Percentiles rank a stretch among this genome's conserved stretches.
phyloP scores from a whole-genome alignment of 2,113 vertebrate species.

The Cynopterus brachyotis region DNA sequence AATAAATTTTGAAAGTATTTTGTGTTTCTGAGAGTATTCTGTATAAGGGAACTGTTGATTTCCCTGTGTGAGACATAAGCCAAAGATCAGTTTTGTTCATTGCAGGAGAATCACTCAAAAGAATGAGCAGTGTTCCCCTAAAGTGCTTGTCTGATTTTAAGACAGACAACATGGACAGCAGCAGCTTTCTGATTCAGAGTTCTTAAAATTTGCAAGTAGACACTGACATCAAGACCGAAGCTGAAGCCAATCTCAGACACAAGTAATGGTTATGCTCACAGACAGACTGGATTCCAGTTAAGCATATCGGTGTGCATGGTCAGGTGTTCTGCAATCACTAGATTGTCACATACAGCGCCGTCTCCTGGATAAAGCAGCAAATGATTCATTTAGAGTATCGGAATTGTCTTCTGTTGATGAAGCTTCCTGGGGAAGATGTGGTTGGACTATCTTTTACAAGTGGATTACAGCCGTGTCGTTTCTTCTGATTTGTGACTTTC shows the following conservation, averaged over 20 bases:
- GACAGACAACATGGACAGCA: background rate
- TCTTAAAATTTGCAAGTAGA: background rate
- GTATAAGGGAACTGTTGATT: background rate
- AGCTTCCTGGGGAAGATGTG: background rate
- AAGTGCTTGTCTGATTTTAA: background rate
- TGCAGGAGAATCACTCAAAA: background rate
- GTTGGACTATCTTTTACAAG: background rate
- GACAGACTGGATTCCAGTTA: too few relatives aligned
- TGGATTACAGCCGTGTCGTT: too few relatives aligned
- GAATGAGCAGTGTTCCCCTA: fast-evolving
- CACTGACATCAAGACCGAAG: background rate
- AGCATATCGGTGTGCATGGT: fast-evolving
- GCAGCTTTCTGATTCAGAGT: background rate
- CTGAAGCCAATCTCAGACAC: background rate
- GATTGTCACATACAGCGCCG: fast-evolving
- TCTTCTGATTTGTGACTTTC: background rate
- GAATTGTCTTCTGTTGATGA: background rate
- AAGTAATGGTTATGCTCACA: fast-evolving
- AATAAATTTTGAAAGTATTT: background rate
- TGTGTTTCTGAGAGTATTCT: background rate
- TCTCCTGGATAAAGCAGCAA: background rate
- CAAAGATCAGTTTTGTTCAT: background rate
- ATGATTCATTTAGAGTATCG: background rate
- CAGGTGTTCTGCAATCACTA: fast-evolving
- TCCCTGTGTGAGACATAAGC: fast-evolving